Evolutionary conservation across 2,888 invertebrate species (phyloP).

Genomic region (Hyalella azteca): DNA sequence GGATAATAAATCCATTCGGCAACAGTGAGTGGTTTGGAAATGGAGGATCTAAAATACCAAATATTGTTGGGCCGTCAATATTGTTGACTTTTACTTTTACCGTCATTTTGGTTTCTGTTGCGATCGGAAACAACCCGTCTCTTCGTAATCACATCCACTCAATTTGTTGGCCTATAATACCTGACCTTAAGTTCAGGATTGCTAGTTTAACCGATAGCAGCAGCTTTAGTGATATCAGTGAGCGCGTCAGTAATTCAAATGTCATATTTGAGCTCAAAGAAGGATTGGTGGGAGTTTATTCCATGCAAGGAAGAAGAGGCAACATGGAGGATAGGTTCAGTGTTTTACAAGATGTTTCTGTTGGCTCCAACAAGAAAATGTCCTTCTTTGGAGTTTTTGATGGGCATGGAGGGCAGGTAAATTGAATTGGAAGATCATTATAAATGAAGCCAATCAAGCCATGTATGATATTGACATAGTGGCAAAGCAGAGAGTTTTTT

Average conservation of each 20-base stretch:
- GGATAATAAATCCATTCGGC: background rate
- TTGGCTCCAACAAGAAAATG: conserved; percentile 72
- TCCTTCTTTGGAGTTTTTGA: conserved; percentile 92
- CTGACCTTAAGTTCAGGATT: conserved; percentile 6
- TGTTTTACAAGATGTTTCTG: conserved; percentile 82
- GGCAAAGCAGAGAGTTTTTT: no score
- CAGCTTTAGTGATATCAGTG: background rate
- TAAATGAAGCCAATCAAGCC: no score
- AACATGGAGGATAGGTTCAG: conserved; percentile 96
- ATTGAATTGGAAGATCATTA: conserved; percentile 19
- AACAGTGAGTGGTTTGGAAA: conserved; percentile 20
- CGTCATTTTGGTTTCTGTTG: background rate
- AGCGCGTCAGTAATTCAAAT: background rate
- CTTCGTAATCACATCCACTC: background rate
- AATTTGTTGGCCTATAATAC: background rate
- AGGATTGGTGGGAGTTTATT: conserved; percentile 62
- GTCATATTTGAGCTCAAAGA: conserved; percentile 43
- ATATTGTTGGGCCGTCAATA: conserved; percentile 2
- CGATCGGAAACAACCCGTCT: background rate
- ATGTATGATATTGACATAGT: no score
- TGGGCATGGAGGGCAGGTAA: conserved; percentile 89
- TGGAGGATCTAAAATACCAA: background rate
- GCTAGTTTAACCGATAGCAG: background rate
- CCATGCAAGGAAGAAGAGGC: conserved; percentile 85
- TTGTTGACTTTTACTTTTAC: conserved; percentile 8